Base-by-base conservation (phyloP, 2,797 vertebrate genomes). In the Clarias platycephalus region DNA sequence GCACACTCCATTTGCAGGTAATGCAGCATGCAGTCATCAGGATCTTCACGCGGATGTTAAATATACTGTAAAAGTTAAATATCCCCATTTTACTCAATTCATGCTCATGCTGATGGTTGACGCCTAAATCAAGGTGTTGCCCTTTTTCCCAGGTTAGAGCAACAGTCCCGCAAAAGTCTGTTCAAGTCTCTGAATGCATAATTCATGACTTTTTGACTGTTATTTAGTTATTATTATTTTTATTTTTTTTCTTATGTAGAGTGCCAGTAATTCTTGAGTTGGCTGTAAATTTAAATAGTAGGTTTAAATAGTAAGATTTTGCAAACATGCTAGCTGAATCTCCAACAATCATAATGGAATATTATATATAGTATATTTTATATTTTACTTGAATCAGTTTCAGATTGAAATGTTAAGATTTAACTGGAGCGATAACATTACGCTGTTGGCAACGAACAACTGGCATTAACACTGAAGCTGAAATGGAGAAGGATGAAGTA, bases 401-500 rank as follows among this genome's bases (percentile, higher is more conserved):
- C 34, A 40, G 26, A 80, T 12, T 34, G 15, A 74, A 74, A 55
- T 80, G 63, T 71, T 72, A 53, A 64, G 55, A 55, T 71, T 53
- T 64, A 31, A 31, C 34, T n/a, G 6, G 20, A 72, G 64, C 10
- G 22, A 71, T 80, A 26, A 31, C 22, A 66, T 49, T 72, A 26
- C 74, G 67, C 67, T 80, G 67, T 44, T 7, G 31, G 44, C 44
- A 26, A 60, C 28, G 40, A 72, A 84, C 44, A 53, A 71, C 80
- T 40, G 26, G 76, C 76, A 72, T 74, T 24, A 66, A 66, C 71
- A 81, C 34, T 78, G 44, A 87, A 87, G n/a, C 20, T 85, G 80
- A 86, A 86, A 81, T 53, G 18, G 58, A 86, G 79, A 84, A 85
- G 77, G 85, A 85, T 66, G 60, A 85, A 80, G 58, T 80, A 83